A percentile compares a stretch with the other conserved stretches of the same genome.
phyloP scores from a whole-genome alignment of 2,888 invertebrate genomes.

The Habrosyne pyritoides region DNA sequence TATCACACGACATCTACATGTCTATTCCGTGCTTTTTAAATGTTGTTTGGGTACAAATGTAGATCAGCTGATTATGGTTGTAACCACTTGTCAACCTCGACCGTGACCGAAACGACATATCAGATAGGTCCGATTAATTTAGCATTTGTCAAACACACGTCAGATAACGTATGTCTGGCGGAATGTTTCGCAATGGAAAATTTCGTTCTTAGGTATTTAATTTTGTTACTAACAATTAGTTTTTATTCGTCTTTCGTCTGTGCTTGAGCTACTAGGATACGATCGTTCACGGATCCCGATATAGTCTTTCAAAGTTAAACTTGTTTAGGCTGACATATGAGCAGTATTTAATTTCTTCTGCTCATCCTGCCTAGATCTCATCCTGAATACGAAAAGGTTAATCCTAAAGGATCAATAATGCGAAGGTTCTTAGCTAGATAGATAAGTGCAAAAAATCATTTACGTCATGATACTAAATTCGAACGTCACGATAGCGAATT shows the following conservation, averaged over 20 bases:
- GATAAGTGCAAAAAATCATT: not conserved
- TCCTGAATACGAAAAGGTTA: not conserved
- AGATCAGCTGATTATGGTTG: slow-evolving; percentile 5
- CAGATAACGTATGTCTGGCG: not conserved
- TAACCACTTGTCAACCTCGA: not conserved
- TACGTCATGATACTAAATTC: not conserved
- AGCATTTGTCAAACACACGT: not conserved
- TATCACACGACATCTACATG: not conserved
- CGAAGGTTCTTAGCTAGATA: not conserved
- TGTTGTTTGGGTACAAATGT: not conserved
- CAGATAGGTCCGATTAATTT: not conserved
- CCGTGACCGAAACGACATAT: not conserved
- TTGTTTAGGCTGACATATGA: not conserved
- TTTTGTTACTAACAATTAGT: not conserved
- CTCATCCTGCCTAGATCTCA: not conserved
- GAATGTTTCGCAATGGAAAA: not conserved
- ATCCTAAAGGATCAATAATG: not conserved
- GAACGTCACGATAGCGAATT: slow-evolving; percentile 2
- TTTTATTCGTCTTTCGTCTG: no score
- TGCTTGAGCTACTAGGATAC: not conserved
- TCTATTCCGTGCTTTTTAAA: not conserved
- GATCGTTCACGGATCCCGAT: not conserved
- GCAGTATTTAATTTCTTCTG: not conserved
- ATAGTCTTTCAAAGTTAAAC: not conserved
- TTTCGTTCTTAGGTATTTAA: not conserved